A percentile compares a stretch with the other conserved stretches of the same genome.
Conservation (phyloP, 2,888 invertebrate genomes). For the Gryllus longicercus region DNA sequence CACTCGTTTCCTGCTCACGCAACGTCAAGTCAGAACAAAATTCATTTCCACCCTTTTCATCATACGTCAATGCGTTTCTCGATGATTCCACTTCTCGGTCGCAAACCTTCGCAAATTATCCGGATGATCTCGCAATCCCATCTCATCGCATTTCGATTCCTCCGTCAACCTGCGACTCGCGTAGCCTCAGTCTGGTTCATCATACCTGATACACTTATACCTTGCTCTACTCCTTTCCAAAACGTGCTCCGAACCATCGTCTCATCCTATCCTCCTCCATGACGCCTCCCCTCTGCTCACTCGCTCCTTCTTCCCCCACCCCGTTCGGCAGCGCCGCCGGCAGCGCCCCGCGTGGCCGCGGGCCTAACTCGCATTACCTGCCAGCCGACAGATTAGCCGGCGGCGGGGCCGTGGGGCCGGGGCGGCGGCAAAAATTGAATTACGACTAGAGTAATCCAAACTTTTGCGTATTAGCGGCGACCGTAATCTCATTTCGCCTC, state of each 20-base stretch:
- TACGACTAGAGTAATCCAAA: conserved; percentile 7
- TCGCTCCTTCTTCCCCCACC: not conserved
- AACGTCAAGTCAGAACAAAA: too few species aligned
- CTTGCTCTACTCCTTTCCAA: too few species aligned
- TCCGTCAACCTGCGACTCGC: too few species aligned
- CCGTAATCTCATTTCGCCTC: not conserved
- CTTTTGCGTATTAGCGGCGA: conserved; percentile 7
- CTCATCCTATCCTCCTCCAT: not conserved
- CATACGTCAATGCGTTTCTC: too few species aligned
- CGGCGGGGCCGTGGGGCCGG: not conserved
- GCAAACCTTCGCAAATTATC: too few species aligned
- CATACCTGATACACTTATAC: too few species aligned
- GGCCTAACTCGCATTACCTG: conserved; percentile 17
- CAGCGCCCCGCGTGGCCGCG: not conserved
- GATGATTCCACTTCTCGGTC: too few species aligned
- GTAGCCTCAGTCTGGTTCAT: too few species aligned
- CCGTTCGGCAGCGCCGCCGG: not conserved
- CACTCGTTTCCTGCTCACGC: too few species aligned
- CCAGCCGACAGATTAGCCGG: not conserved
- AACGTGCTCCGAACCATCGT: not conserved
- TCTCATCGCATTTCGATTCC: too few species aligned
- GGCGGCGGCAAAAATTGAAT: not conserved
- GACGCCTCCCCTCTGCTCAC: not conserved
- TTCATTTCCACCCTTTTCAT: too few species aligned
- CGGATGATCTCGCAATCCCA: too few species aligned